A percentile compares a stretch with the other conserved stretches of the same genome.
Conservation (phyloP, 2,113 vertebrate species). For the Scopus umbretta region DNA sequence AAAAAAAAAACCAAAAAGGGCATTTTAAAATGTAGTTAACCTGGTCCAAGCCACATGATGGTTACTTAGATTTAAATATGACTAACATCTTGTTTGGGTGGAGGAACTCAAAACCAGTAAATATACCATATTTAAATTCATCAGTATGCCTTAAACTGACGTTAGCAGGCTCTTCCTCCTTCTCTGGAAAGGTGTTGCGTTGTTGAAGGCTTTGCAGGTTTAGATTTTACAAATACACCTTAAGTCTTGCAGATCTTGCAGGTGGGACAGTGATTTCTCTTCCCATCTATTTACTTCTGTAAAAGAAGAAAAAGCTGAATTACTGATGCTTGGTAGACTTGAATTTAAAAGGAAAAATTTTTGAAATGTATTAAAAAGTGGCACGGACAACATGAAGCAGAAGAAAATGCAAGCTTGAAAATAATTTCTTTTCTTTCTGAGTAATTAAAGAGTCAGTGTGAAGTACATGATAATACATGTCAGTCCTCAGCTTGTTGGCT, state of each 20-base stretch:
- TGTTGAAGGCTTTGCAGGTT: background rate
- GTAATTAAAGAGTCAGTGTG: conserved; percentile 10
- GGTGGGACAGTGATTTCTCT: background rate
- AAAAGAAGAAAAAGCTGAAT: background rate
- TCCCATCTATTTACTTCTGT: background rate
- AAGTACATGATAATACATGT: background rate
- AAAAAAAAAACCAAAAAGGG: background rate
- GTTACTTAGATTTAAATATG: background rate
- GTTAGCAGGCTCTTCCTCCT: background rate
- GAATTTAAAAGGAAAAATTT: background rate
- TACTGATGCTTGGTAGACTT: background rate
- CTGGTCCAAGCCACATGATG: background rate
- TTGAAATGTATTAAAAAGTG: background rate
- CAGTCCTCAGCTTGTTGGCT: background rate
- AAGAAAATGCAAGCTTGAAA: background rate
- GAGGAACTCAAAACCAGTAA: background rate
- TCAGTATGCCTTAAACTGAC: fast-evolving
- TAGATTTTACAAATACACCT: background rate
- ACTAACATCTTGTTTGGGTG: background rate
- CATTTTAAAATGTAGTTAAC: background rate
- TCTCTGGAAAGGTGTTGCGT: background rate
- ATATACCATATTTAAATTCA: background rate
- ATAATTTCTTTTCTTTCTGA: background rate
- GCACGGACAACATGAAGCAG: background rate
- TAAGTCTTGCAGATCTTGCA: background rate